These are phyloP conservation scores for Drosophila incognita DNA, from an alignment of 2,888 invertebrate genomes.

Conservation along the genomic window DNA sequence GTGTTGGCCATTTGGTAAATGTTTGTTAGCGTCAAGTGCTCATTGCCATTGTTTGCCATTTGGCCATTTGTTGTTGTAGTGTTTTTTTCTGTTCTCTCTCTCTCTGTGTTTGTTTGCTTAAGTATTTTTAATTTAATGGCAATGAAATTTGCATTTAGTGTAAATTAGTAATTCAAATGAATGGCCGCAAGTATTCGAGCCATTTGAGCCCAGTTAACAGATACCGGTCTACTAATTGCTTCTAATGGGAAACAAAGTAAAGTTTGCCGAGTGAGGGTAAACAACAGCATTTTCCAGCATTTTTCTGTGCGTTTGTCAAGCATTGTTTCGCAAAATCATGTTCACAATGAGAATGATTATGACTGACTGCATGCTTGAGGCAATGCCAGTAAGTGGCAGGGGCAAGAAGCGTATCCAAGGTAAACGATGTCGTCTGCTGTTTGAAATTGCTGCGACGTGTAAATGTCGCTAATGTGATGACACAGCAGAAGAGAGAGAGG, in stretches of 20 bases:
- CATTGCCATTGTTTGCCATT: slow-evolving; percentile 69
- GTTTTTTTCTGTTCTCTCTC: background rate
- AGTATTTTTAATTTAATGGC: slow-evolving; percentile 69
- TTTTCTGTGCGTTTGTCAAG: slow-evolving; percentile 56
- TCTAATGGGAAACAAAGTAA: slow-evolving; percentile 59
- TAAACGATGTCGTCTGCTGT: slow-evolving; percentile 75
- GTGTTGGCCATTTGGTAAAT: slow-evolving; percentile 68
- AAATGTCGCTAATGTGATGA: slow-evolving; percentile 78
- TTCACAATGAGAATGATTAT: slow-evolving; percentile 79
- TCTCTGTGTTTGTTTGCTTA: slow-evolving; percentile 13
- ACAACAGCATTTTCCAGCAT: slow-evolving; percentile 18
- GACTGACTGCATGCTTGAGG: slow-evolving; percentile 56
- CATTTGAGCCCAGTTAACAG: slow-evolving; percentile 46
- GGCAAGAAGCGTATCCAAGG: slow-evolving; percentile 31
- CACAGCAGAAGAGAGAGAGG: slow-evolving; percentile 4
- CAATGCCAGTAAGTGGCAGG: background rate
- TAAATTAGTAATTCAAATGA: slow-evolving; percentile 72
- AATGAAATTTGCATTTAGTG: slow-evolving; percentile 74
- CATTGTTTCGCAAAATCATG: slow-evolving; percentile 67
- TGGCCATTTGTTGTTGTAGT: slow-evolving; percentile 34
- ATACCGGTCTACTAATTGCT: slow-evolving; percentile 61
- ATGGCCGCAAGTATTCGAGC: slow-evolving; percentile 44
- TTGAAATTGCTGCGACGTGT: slow-evolving; percentile 79
- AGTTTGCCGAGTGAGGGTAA: background rate
- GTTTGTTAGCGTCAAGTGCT: slow-evolving; percentile 69